These are phyloP conservation scores for Aegotheles bennettii DNA, from an alignment of 2,113 vertebrate genomes.

Conservation along the genomic window DNA sequence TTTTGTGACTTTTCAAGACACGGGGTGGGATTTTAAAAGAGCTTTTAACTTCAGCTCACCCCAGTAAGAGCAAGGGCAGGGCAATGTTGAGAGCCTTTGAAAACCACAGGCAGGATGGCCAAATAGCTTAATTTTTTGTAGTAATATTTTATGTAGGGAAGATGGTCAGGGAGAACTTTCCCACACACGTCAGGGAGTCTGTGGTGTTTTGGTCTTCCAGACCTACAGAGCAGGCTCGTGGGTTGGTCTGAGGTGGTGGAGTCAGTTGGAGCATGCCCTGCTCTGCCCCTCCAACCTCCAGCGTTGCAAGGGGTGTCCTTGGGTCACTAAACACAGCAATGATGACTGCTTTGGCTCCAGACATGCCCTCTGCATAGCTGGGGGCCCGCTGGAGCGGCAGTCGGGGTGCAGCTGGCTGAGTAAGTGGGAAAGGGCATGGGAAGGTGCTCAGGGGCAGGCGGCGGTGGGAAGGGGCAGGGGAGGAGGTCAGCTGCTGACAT, in stretches of 20 bases:
- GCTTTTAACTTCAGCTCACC: neutral
- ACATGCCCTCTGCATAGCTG: neutral
- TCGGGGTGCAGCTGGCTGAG: neutral
- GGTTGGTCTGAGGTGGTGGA: neutral
- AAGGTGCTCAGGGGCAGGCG: neutral
- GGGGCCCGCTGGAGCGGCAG: neutral
- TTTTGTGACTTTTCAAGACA: neutral
- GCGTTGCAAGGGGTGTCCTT: fast-evolving
- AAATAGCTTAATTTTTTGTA: neutral
- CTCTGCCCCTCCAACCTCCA: neutral
- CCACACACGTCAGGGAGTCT: too few species aligned
- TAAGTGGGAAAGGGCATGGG: neutral
- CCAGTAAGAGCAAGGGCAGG: neutral
- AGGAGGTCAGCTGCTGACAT: neutral
- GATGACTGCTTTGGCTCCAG: neutral
- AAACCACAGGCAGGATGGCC: neutral
- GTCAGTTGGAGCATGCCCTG: neutral
- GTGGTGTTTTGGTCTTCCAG: neutral
- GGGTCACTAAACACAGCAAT: neutral
- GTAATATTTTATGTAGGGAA: neutral
- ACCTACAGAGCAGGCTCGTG: fast-evolving
- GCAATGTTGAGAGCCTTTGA: neutral
- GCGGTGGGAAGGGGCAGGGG: neutral
- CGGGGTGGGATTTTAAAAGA: neutral
- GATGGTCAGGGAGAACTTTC: neutral